These are phyloP conservation scores for Drosophila demipolita DNA, from an alignment of 2,888 invertebrate species.

Conservation along the genomic window DNA sequence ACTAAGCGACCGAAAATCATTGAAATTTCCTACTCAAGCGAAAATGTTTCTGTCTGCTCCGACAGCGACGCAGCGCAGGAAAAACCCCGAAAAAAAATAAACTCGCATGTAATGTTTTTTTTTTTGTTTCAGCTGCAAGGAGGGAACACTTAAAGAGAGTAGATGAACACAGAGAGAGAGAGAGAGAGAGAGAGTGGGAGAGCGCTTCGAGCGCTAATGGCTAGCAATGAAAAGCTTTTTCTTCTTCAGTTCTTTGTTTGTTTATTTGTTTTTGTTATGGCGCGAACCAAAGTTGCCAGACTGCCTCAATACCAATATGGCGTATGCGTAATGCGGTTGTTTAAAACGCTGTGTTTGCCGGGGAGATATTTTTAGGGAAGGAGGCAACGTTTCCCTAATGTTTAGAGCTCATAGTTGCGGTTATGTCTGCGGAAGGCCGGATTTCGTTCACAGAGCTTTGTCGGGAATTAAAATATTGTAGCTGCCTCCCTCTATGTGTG, in stretches of 20 bases:
- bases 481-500: conserved; percentile 9
- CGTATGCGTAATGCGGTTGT: conserved; percentile 69
- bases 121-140: conserved; percentile 21
- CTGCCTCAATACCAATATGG: conserved; percentile 62
- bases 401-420: conserved; percentile 41
- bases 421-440: conserved; percentile 20
- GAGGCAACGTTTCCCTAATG: conserved; percentile 23
- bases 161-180: conserved; percentile 8
- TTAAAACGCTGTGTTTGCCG: conserved; percentile 29
- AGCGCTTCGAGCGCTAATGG: conserved; percentile 50
- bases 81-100: conserved; percentile 54
- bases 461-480: conserved; percentile 45
- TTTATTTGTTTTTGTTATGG: conserved; percentile 59
- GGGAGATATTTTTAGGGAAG: background rate
- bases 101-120: conserved; percentile 26
- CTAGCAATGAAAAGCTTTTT: conserved; percentile 67
- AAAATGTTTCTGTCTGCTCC: conserved; percentile 60
- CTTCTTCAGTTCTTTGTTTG: conserved; percentile 47
- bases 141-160: conserved; percentile 21
- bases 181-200: conserved; percentile 10
- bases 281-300: conserved; percentile 62
- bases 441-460: conserved; percentile 31
- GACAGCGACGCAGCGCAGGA: conserved; percentile 58
- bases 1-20: conserved; percentile 77
- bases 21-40: conserved; percentile 68